These are phyloP conservation scores for Mohoua ochrocephala DNA, from an alignment of 2,113 vertebrate species.

Conservation along the genomic window DNA sequence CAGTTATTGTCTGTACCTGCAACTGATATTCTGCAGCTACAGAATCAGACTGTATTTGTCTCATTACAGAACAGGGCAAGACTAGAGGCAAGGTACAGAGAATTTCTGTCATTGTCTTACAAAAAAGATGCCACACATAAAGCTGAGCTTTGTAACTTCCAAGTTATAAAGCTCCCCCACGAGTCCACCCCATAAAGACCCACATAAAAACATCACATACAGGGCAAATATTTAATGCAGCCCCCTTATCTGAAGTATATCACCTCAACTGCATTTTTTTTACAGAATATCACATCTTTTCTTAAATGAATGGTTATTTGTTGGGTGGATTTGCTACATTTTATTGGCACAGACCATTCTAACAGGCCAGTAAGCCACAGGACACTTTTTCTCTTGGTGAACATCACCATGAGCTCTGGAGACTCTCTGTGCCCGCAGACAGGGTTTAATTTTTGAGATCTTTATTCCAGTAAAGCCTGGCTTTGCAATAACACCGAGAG, in stretches of 20 bases:
- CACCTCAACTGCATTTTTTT: background rate
- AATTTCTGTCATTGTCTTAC: background rate
- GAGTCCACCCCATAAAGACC: background rate
- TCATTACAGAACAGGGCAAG: background rate
- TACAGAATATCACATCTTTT: background rate
- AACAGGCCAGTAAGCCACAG: background rate
- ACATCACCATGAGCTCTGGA: background rate
- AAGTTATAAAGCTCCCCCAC: background rate
- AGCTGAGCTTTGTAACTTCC: background rate
- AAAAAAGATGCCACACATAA: background rate
- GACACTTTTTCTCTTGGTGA: background rate
- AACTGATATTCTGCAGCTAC: accelerated
- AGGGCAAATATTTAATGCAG: background rate
- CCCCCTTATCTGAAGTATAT: background rate
- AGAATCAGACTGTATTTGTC: background rate
- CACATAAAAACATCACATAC: background rate
- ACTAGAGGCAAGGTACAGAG: background rate
- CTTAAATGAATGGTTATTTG: background rate
- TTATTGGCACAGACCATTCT: background rate
- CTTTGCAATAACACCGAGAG: background rate
- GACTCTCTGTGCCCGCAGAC: background rate
- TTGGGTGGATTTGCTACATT: background rate
- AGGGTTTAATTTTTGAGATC: background rate
- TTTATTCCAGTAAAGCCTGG: background rate
- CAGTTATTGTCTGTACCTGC: background rate